Evolutionary conservation across 1,140 invertebrate species (phyloP), one percentile per base, ranked within the genome.

Genomic region (Pseudomyrmex cubaensis): DNA sequence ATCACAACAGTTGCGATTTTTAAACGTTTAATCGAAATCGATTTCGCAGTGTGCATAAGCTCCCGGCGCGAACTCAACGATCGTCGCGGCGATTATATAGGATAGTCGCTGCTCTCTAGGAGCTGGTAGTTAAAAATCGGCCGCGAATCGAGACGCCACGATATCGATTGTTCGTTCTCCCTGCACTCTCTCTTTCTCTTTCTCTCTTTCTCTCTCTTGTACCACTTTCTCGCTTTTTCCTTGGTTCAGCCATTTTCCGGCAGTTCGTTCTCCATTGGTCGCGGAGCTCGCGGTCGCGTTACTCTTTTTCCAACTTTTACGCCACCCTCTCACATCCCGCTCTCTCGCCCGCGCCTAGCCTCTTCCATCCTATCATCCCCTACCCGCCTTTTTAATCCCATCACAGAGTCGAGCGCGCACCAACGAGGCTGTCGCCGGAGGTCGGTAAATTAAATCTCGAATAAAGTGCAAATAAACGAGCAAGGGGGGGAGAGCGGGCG

Each of bases 371-470:
- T 85, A 77, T 85, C 63, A 67, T 87, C 78, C 83, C 78, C 82
- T 87, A 90, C 92, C 90, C 90, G 91, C 87, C 90, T 91, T 90
- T 91, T 92, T 91, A 94, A 93, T 93, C 91, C 91, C 90, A 91
- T 91, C 90, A 91, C 89, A 87, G 90, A 91, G 90, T 90, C 86
- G 85, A 90, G 85, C 89, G 85, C 85, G 44, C 88, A 89, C 80
- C 87, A 86, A 87, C 91, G 87, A 87, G 73, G 66, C 85, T 89
- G 90, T 89, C 91, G 91, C 87, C 91, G 91, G 91, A 91, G 91
- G 92, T 91, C 91, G 93, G 93, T 93, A 93, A 94, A 94, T 94
- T 94, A 94, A 94, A 94, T 94, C 92, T 92, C 92, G 92, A 93
- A 93, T 94, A 94, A 94, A 93, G 93, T 93, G 93, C 93, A 80